Conservation (phyloP, 2,888 invertebrate species). For the Augochlorella aurata region DNA sequence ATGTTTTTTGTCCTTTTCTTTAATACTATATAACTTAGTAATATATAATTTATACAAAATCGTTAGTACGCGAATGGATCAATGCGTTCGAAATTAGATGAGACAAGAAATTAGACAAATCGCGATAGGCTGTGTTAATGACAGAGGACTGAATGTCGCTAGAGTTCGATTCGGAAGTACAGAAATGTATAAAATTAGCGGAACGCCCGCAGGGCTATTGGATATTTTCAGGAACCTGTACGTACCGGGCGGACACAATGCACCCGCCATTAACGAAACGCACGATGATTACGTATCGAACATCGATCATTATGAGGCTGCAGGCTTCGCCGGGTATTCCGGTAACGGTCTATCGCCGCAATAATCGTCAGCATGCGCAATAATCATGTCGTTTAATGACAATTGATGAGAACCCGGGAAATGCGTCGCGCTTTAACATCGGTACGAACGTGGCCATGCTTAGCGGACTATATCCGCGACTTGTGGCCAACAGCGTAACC, state of each 20-base stretch:
- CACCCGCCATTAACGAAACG: constrained; percentile 72
- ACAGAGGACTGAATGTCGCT: neutral
- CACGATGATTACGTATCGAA: constrained; percentile 68
- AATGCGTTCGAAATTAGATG: too few species aligned
- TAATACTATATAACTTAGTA: too few species aligned
- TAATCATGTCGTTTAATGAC: constrained; percentile 80
- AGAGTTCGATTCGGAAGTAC: neutral
- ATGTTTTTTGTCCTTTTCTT: too few species aligned
- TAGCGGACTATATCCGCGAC: constrained; percentile 37
- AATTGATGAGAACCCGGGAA: constrained; percentile 78
- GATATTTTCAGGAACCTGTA: constrained; percentile 61
- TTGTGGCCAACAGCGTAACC: constrained; percentile 20
- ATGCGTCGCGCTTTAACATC: constrained; percentile 70
- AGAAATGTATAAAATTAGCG: constrained; percentile 63
- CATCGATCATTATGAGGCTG: constrained; percentile 75
- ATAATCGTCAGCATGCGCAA: constrained; percentile 77
- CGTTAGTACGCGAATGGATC: too few species aligned
- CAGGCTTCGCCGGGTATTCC: constrained; percentile 66
- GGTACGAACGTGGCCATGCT: constrained; percentile 36
- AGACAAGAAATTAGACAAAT: too few species aligned
- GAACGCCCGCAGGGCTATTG: constrained; percentile 63
- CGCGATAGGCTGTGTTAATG: constrained; percentile 10
- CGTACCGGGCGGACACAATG: constrained; percentile 59
- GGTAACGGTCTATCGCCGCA: constrained; percentile 75
- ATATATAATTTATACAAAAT: too few species aligned